Conservation (phyloP, 2,888 invertebrate species). For the Machimus atricapillus region DNA sequence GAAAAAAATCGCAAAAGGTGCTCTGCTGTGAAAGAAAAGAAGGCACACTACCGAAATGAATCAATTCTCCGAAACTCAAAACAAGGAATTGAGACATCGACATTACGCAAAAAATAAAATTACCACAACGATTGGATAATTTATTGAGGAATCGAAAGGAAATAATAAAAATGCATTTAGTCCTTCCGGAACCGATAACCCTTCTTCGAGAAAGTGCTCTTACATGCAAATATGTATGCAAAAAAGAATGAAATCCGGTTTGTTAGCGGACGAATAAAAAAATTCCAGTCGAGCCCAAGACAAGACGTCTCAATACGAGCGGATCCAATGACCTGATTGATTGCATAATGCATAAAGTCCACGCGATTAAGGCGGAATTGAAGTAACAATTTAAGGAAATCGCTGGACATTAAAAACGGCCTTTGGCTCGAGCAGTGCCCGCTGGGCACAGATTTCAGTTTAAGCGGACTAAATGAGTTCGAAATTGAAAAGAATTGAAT, state of each 20-base stretch:
- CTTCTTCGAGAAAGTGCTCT: background rate
- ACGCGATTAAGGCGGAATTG: background rate
- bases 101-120: background rate
- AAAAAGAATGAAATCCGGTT: background rate
- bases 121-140: background rate
- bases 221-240: background rate
- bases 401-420: background rate
- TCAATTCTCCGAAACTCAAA: background rate
- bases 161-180: background rate
- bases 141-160: background rate
- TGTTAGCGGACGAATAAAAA: background rate
- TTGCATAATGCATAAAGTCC: conserved; percentile 16
- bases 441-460: background rate
- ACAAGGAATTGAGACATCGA: background rate
- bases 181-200: background rate
- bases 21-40: background rate
- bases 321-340: conserved; percentile 26
- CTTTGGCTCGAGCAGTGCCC: background rate
- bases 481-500: background rate
- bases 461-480: background rate
- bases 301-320: conserved; percentile 10
- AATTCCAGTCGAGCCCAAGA: background rate
- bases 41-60: background rate
- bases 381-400: conserved; percentile 3
- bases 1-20: background rate